phyloP scores from a whole-genome alignment of 2,797 vertebrate genomes.

The Hyperoplus immaculatus region DNA sequence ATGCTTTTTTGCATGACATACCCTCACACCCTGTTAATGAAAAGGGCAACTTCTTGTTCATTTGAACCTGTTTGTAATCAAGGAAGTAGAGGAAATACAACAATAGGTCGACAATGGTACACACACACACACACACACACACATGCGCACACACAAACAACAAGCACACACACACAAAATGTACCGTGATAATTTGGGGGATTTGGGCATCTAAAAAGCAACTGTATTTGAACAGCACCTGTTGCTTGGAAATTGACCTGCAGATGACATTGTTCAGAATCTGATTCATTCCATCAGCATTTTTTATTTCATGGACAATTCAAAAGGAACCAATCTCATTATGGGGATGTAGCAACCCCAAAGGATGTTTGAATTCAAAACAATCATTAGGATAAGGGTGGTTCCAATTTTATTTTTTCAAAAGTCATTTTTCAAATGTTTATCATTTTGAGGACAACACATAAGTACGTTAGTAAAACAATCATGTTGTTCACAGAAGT shows the following conservation, averaged over 20 bases:
- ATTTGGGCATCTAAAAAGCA: neutral
- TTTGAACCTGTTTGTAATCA: neutral
- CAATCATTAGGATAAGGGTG: too few species aligned
- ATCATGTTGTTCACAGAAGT: neutral
- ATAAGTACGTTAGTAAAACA: neutral
- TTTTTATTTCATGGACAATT: neutral
- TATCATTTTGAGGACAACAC: neutral
- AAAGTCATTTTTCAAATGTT: too few species aligned
- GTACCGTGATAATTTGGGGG: neutral
- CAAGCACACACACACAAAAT: too few species aligned
- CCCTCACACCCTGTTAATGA: neutral
- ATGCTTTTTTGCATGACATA: neutral
- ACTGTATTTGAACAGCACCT: constrained; percentile 6
- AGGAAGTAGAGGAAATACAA: neutral
- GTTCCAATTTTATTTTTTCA: too few species aligned
- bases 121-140: neutral
- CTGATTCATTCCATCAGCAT: neutral
- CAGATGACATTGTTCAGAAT: constrained; percentile 1
- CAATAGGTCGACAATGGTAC: too few species aligned
- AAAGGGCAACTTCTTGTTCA: too few species aligned
- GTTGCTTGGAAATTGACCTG: constrained; percentile 2
- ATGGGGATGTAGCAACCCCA: neutral
- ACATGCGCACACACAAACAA: neutral
- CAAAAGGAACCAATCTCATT: neutral
- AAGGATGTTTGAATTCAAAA: neutral